Conservation (phyloP, 1,140 invertebrate genomes). For the Parapsyche elsis region DNA sequence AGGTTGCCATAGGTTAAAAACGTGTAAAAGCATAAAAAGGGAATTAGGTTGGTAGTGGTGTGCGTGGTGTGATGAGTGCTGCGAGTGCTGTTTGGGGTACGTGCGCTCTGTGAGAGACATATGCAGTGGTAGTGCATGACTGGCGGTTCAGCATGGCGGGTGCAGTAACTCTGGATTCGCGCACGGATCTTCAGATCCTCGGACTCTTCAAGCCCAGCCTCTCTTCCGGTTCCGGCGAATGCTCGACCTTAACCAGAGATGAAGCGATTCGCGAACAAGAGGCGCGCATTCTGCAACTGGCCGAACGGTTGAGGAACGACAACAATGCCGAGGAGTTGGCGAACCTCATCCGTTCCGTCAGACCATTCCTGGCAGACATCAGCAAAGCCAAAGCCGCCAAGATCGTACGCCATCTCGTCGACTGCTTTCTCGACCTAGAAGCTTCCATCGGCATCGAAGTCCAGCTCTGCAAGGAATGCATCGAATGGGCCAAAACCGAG, state of each 20-base stretch:
- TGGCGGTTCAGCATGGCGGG: slow-evolving; percentile 52
- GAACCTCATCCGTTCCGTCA: slow-evolving; percentile 91
- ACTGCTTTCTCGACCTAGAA: slow-evolving; percentile 97
- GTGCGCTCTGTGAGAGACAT: too few relatives aligned
- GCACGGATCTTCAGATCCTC: neutral
- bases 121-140: slow-evolving; percentile 45
- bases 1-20: too few relatives aligned
- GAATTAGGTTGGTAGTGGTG: too few relatives aligned
- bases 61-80: too few relatives aligned
- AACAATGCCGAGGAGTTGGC: slow-evolving; percentile 94
- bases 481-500: slow-evolving; percentile 99
- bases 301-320: slow-evolving; percentile 90
- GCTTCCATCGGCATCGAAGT: slow-evolving; percentile 92
- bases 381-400: slow-evolving; percentile 99
- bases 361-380: slow-evolving; percentile 93
- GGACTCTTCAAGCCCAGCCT: slow-evolving; percentile 75
- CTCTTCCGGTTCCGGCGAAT: slow-evolving; percentile 85
- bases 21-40: too few relatives aligned
- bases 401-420: slow-evolving; percentile 94
- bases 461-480: slow-evolving; percentile 95
- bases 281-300: slow-evolving; percentile 89
- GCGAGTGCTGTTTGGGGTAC: too few relatives aligned
- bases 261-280: slow-evolving; percentile 74
- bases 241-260: slow-evolving; percentile 69
- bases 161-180: slow-evolving; percentile 48